phyloP scores from a whole-genome alignment of 2,113 vertebrate species.

The Pardalotus punctatus region DNA sequence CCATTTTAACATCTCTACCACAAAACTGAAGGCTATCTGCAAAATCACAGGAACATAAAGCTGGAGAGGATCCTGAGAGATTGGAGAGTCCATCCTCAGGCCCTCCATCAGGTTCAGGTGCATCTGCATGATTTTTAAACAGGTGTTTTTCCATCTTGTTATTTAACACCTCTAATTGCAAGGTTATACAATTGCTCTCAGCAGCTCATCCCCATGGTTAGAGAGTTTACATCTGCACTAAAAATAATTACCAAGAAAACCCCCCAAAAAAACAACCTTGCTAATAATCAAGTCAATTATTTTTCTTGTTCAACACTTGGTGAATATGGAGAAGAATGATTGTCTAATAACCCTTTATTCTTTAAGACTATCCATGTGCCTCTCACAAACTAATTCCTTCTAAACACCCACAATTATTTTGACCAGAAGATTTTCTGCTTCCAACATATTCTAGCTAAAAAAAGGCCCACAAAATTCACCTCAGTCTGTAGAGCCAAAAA shows the following conservation, averaged over 20 bases:
- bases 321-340: background rate
- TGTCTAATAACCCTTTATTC: background rate
- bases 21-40: background rate
- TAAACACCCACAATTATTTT: background rate
- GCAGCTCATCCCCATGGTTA: background rate
- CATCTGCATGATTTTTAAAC: background rate
- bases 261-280: background rate
- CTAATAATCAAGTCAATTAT: background rate
- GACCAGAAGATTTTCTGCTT: background rate
- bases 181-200: background rate
- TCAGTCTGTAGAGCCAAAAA: background rate
- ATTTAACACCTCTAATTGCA: constrained; percentile 6
- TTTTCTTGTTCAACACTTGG: background rate
- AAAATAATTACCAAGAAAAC: background rate
- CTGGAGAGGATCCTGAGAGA: background rate
- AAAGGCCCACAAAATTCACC: background rate
- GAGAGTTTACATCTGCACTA: background rate
- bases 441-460: background rate
- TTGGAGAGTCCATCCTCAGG: background rate
- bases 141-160: background rate
- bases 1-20: background rate
- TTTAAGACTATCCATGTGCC: background rate
- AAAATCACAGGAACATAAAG: background rate
- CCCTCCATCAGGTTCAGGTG: background rate
- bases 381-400: background rate